Base-by-base conservation (phyloP, 2,888 invertebrate species). In the Ceratothoa steindachneri region DNA sequence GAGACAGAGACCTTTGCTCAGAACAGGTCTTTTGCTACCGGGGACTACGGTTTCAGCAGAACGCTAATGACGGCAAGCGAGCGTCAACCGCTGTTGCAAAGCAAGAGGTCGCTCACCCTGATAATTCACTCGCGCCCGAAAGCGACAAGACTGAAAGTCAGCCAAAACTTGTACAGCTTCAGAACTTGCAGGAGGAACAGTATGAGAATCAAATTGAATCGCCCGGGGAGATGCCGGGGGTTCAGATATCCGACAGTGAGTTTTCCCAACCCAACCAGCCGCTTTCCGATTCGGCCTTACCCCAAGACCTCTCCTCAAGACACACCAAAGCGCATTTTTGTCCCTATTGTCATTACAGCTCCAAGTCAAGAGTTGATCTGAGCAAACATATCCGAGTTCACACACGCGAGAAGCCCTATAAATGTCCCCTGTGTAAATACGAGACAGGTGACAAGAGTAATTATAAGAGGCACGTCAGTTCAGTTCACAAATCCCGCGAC, bases 381-480 rank as follows among this genome's bases (percentile, higher is more conserved):
- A 69, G 71, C 31, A 76, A 76, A 41, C 76, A 76, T 66, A 71
- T 76, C 24, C 69, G 76, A 51, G 73, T 69, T 12, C 76, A 76
- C 65, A 76, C 76, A n/a, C 69, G 73, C 15, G 76, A 76, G 70
- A 76, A 76, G 71, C 76, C 76, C 9, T 76, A 66, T 29, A 73
- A 73, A 55, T 76, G 76, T 52, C 70, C 53, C 19, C 68, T 70
- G 53, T 76, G 76, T 52, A 51, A 64, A 19, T 76, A 76, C 71
- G 72, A 72, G 73, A 72, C 76, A 15, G 76, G 73, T 3, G 76
- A 76, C 64, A 76, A 73, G 68, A 76, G 76, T 60, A 76, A 76
- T 68, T 71, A 69, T 28, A 69, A 73, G 24, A 31, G 76, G 30
- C 76, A 76, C 65, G 31, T 76, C n/a, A 55, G 30, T 5, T 72